Conservation (phyloP, 2,113 vertebrate genomes). For the Geothlypis trichas region DNA sequence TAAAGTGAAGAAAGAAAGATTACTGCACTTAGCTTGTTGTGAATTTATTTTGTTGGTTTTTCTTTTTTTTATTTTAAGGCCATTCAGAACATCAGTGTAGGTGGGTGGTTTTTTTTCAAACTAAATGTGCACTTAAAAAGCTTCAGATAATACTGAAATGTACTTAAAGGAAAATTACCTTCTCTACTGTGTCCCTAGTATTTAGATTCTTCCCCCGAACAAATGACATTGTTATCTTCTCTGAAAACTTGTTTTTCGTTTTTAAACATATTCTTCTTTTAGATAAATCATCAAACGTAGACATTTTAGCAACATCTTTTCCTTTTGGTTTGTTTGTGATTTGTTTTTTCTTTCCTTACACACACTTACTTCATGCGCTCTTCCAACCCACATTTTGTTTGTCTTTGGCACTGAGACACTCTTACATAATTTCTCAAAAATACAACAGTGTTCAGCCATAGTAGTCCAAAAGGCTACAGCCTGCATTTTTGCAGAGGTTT, state of each 20-base stretch:
- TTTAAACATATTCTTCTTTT: neutral
- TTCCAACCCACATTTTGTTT: constrained; percentile 34
- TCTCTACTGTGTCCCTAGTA: neutral
- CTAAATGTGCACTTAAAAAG: neutral
- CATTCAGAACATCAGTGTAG: neutral
- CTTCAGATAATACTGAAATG: neutral
- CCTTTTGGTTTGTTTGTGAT: neutral
- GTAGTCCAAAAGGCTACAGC: neutral
- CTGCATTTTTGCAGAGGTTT: constrained; percentile 38
- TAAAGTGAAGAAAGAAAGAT: neutral
- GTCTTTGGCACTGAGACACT: neutral
- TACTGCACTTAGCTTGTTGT: neutral
- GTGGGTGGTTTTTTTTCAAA: neutral
- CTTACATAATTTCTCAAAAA: constrained; percentile 49
- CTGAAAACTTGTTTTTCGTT: neutral
- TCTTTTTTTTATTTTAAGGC: neutral
- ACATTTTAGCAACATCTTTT: neutral
- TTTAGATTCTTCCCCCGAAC: neutral
- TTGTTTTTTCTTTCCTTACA: neutral
- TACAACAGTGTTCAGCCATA: neutral
- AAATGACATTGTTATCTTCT: neutral
- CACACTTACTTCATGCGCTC: neutral
- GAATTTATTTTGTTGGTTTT: neutral
- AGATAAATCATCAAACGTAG: neutral
- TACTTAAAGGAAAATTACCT: constrained; percentile 11